Evolutionary conservation across 2,888 invertebrate genomes (phyloP), one percentile per base, ranked within the genome.

Genomic region (Crocallis elinguaria): DNA sequence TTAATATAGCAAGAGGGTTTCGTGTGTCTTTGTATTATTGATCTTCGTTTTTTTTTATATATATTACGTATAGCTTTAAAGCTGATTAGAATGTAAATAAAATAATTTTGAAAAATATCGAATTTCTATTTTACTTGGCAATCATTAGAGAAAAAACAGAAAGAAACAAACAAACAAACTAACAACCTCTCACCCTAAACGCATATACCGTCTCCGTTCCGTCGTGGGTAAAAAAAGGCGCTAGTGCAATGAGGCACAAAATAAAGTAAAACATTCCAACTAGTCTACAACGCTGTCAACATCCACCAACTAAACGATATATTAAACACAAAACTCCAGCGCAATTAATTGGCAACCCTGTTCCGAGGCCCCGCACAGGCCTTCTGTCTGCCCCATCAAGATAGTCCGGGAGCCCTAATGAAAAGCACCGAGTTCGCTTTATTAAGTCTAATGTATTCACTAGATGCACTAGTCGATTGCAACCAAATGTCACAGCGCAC

Each of bases 371-470:
- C 61, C 17, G 64, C 17, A 32, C 49, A 59, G 46, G 48, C 55
- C 51, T 55, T 66, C 67, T 71, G 71, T 65, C 65, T 52, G 46
- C 51, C 64, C 64, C 84, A 89, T 89, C 89, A 74, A 78, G 90
- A 90, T 90, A 83, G 77, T 69, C 66, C 71, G 53, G 69, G 69
- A 73, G 73, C 76, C 68, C 75, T 88, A 90, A 89, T 90, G 89
- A 87, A 86, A 87, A 82, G 80, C 82, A 79, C 81, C 82, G 79
- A 83, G 86, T 79, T 76, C 75, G 77, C 86, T 88, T 89, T 90
- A 90, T 90, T 88, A 90, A 86, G 81, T 77, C 84, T 89, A 89
- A 90, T 89, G 85, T 88, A 89, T 89, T 81, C 90, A 81, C 67
- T 61, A 62, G 88, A 88, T 86, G 76, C 67, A 71, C 77, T 77